phyloP scores from a whole-genome alignment of 2,113 vertebrate species.

The Hypanus sabinus region DNA sequence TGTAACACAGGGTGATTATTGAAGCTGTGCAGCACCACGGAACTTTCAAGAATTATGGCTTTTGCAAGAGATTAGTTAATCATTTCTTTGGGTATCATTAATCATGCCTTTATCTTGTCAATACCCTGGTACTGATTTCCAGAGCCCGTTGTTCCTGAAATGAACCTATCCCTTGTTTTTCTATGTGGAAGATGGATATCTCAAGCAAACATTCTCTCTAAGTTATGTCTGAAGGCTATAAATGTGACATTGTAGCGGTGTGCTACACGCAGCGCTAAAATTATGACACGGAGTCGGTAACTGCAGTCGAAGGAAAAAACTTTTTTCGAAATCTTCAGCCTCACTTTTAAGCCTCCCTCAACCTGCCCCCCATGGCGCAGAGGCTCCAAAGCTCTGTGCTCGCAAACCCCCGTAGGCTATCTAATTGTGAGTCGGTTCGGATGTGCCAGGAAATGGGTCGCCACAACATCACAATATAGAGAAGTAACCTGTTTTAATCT shows the following conservation, averaged over 20 bases:
- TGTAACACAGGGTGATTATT: background rate
- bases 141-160: background rate
- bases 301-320: too few species aligned
- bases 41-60: background rate
- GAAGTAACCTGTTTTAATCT: background rate
- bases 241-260: too few species aligned
- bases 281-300: too few species aligned
- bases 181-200: background rate
- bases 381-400: too few species aligned
- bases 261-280: too few species aligned
- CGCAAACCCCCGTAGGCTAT: too few species aligned
- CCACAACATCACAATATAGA: background rate
- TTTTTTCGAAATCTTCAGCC: too few species aligned
- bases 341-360: too few species aligned
- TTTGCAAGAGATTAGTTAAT: background rate
- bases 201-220: background rate
- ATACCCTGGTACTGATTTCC: background rate
- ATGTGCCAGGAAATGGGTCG: too few species aligned
- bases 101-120: background rate
- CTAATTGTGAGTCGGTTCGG: too few species aligned
- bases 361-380: too few species aligned
- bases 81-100: background rate
- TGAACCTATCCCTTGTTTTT: background rate
- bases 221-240: background rate
- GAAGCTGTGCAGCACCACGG: background rate